These are phyloP conservation scores for Sycophaga agraensis DNA, from an alignment of 1,140 invertebrate genomes.

Conservation along the genomic window DNA sequence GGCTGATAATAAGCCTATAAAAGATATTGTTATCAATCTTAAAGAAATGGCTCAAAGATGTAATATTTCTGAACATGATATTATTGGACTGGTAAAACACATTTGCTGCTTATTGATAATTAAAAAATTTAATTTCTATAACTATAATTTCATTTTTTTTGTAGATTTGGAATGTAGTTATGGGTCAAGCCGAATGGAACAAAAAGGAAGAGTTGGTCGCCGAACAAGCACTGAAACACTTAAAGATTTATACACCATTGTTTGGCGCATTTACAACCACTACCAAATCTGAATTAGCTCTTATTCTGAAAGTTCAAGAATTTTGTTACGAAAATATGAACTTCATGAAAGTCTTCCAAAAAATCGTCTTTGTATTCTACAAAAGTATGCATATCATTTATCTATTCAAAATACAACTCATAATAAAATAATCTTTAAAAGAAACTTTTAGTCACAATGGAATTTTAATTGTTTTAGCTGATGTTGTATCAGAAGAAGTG, in stretches of 20 bases:
- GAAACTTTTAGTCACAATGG: too few species aligned
- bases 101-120: neutral
- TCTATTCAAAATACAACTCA: constrained; percentile 9
- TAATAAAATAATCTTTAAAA: neutral
- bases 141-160: constrained; percentile 24
- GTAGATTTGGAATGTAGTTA: constrained; percentile 90
- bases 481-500: constrained; percentile 88
- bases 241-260: constrained; percentile 81
- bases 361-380: constrained; percentile 94
- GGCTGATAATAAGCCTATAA: constrained; percentile 75
- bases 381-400: constrained; percentile 68
- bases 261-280: constrained; percentile 83
- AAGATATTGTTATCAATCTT: constrained; percentile 80
- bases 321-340: constrained; percentile 99
- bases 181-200: constrained; percentile 95
- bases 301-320: constrained; percentile 91
- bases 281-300: constrained; percentile 80
- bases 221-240: constrained; percentile 90
- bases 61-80: constrained; percentile 85
- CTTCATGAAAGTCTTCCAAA: constrained; percentile 98
- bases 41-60: constrained; percentile 81
- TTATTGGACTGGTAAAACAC: constrained; percentile 71
- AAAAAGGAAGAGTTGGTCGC: constrained; percentile 96
- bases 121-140: neutral
- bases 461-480: constrained; percentile 57